Base-by-base conservation (phyloP, 2,113 vertebrate genomes). In the Pluvianellus socialis region DNA sequence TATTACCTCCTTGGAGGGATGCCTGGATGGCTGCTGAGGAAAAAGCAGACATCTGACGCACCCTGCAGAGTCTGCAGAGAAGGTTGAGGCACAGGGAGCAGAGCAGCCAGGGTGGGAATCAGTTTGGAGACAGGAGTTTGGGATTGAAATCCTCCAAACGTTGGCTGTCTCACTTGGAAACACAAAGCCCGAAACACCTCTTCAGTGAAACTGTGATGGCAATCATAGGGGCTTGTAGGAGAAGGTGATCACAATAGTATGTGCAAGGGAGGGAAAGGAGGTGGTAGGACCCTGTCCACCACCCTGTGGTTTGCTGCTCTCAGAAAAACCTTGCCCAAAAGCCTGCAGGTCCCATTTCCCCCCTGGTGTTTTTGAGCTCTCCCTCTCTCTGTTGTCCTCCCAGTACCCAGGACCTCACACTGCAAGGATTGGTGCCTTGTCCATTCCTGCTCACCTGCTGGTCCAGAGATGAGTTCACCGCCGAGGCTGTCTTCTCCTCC, bases 361-460 rank as follows among this genome's bases (percentile, higher is more conserved):
- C 84, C n/a, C 50, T n/a, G 52, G 10, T 20, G 27, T 12, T 55
- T 42, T 67, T 28, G 45, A 55, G 35, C 7, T 73, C 30, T 89
- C 61, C 59, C 40, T 75, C 49, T 56, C 20, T 24, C 67, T 77
- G 27, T 33, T 50, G 22, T 23, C 32, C n/a, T 76, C 45, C 63
- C 71, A 65, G 49, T 30, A 74, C 28, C 18, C 65, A 72, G 44
- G 24, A 55, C 28, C 27, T 67, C 10, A 1, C 26, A 10, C 24
- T 7, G 7, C 32, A 1, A 14, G 17, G 16, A 14, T 1, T 14
- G 32, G 3, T 73, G n/a, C 14, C 62, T 17, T 56, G 40, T n/a
- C 61, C 65, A 3, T 35, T 62, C 13, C 59, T 58, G 42, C 89
- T 92, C 81, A 98, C 97, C 97, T 97, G 96, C 47, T 90, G 70